Conservation (phyloP, 2,113 vertebrate genomes). For the Lepisosteus osseus region DNA sequence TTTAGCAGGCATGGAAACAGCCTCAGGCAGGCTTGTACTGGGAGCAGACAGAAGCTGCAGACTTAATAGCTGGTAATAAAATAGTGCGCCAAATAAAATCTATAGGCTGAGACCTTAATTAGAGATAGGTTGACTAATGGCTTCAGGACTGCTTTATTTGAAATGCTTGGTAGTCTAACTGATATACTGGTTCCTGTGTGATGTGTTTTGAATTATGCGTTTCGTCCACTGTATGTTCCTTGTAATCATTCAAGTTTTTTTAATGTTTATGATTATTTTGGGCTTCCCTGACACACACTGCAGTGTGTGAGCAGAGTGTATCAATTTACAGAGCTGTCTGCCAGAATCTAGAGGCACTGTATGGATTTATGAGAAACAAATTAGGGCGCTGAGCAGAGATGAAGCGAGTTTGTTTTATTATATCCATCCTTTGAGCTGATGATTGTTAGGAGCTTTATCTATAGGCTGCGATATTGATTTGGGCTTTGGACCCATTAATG, state of each 20-base stretch:
- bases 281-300: background rate
- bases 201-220: background rate
- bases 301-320: background rate
- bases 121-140: slow-evolving; percentile 26
- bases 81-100: slow-evolving; percentile 22
- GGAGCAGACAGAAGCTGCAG: background rate
- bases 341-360: background rate
- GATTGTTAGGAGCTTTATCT: background rate
- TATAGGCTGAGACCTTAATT: slow-evolving; percentile 30
- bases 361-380: background rate
- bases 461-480: too few relatives aligned
- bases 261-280: background rate
- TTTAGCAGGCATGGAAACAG: background rate
- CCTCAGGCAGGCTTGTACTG: background rate
- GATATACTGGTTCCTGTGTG: background rate
- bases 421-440: background rate
- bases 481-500: too few relatives aligned
- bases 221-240: background rate
- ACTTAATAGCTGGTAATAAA: slow-evolving; percentile 27
- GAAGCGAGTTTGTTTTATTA: background rate
- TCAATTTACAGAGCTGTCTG: background rate
- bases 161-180: background rate
- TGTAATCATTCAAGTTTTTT: background rate
- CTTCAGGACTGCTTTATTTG: background rate
- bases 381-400: background rate